phyloP scores from a whole-genome alignment of 1,140 invertebrate genomes.

The Whitmania pigra region DNA sequence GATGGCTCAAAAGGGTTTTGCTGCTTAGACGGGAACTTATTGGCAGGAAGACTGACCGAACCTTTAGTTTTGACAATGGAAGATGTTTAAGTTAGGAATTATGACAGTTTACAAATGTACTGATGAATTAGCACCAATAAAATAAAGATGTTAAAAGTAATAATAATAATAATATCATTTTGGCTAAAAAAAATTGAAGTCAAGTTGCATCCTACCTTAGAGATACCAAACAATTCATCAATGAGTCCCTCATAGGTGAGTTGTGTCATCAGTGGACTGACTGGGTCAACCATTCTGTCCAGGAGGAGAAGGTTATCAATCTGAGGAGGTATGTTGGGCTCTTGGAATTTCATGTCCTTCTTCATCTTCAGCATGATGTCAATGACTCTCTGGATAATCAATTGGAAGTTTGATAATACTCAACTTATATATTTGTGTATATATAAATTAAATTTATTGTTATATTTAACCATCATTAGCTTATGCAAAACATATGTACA shows the following conservation, averaged over 20 bases:
- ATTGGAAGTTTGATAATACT: no score
- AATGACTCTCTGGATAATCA: constrained; percentile 55
- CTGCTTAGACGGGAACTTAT: background rate
- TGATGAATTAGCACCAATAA: no score
- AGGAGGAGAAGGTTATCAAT: constrained; percentile 79
- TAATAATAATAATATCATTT: background rate
- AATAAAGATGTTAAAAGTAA: background rate
- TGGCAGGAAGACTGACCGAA: background rate
- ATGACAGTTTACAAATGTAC: no score
- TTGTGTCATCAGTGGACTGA: constrained; percentile 82
- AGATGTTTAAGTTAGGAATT: background rate
- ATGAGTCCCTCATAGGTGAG: constrained; percentile 93
- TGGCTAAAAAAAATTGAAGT: background rate
- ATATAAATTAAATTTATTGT: no score
- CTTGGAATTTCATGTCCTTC: constrained; percentile 49
- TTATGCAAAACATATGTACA: no score
- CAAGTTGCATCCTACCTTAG: constrained; percentile 38
- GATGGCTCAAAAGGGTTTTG: constrained; percentile 11
- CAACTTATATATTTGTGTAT: no score
- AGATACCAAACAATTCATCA: constrained; percentile 63
- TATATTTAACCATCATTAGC: no score
- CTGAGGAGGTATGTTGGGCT: constrained; percentile 46
- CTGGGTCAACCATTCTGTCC: constrained; percentile 76
- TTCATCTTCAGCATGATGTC: constrained; percentile 69
- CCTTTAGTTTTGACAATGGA: background rate